Conservation (phyloP, 1,140 invertebrate species). For the Drosophila rufa region DNA sequence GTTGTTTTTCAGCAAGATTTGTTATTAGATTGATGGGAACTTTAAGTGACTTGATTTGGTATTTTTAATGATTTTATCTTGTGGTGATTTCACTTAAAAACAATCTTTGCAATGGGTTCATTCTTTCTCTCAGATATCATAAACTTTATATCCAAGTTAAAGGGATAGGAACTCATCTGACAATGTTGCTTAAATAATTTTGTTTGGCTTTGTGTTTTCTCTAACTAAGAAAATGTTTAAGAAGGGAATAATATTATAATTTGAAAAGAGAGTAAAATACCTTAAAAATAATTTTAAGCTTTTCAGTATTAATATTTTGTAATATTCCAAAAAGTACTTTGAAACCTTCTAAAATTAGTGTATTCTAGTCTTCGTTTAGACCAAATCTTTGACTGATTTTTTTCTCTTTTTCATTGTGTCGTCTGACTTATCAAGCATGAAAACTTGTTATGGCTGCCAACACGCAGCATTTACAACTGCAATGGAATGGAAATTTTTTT, state of each 20-base stretch:
- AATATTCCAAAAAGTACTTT: background rate
- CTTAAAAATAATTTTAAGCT: too few species aligned
- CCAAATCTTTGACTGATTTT: background rate
- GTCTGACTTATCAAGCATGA: slow-evolving; percentile 58
- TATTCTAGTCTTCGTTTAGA: background rate
- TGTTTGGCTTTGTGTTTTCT: background rate
- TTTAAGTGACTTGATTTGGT: background rate
- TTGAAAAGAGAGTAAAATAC: background rate
- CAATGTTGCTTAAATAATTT: slow-evolving; percentile 15
- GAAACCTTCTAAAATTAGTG: background rate
- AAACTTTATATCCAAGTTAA: slow-evolving; percentile 9
- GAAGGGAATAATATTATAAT: background rate
- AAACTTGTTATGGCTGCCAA: slow-evolving; percentile 64
- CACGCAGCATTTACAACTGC: slow-evolving; percentile 72
- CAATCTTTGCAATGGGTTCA: background rate
- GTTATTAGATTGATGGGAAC: background rate
- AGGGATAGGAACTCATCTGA: slow-evolving; percentile 1
- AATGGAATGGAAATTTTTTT: slow-evolving; percentile 67
- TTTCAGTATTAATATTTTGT: too few species aligned
- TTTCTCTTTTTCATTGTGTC: slow-evolving; percentile 12
- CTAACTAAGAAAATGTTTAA: background rate
- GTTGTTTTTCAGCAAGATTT: background rate
- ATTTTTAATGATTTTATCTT: background rate
- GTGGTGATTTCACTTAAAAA: background rate
- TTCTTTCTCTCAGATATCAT: background rate